Base-by-base conservation (phyloP, 2,888 invertebrate species). In the Drosophila quinaria region DNA sequence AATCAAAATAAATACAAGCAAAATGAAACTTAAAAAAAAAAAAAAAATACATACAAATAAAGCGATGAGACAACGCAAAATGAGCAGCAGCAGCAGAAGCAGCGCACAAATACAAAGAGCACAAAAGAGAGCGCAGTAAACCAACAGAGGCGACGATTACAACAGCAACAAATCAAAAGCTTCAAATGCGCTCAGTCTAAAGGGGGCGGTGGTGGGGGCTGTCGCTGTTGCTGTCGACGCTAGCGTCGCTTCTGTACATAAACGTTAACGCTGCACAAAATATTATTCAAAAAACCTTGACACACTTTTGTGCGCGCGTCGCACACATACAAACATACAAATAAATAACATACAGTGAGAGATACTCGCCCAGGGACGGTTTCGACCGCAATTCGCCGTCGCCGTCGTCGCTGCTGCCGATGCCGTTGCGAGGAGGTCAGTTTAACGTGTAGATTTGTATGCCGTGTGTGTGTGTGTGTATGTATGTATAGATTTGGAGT, bases 231-330 rank as follows among this genome's bases (percentile, higher is more conserved):
- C 46, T 51, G 67, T n/a, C 46, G 74, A 47, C 68, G 80, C 49
- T 74, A 62, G 62, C 79, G 80, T 77, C 70, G 74, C 82, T 70
- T 67, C 66, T 66, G 64, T 70, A 64, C 69, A 74, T 78, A 69
- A 78, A 71, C 84, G 86, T 85, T 84, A 87, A 81, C 86, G 87
- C 86, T 81, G 88, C 86, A 89, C 89, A 84, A 83, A 86, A 86
- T 87, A 89, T 87, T 87, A 89, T 87, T 81, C 88, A 85, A 89
- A 91, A 91, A 91, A 91, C 91, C 91, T 91, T 91, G 91, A 91
- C 91, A 91, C 85, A 91, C 91, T 91, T 91, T 89, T 85, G 58
- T 74, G 69, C 72, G 80, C 87, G 81, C 87, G 82, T 78, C 88
- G 77, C 70, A 77, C 80, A 78, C 63, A 82, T 31, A 56, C 25